Evolutionary conservation across 2,113 vertebrate species (phyloP), one percentile per base, ranked within the genome.

Genomic region (Salminus brasiliensis): DNA sequence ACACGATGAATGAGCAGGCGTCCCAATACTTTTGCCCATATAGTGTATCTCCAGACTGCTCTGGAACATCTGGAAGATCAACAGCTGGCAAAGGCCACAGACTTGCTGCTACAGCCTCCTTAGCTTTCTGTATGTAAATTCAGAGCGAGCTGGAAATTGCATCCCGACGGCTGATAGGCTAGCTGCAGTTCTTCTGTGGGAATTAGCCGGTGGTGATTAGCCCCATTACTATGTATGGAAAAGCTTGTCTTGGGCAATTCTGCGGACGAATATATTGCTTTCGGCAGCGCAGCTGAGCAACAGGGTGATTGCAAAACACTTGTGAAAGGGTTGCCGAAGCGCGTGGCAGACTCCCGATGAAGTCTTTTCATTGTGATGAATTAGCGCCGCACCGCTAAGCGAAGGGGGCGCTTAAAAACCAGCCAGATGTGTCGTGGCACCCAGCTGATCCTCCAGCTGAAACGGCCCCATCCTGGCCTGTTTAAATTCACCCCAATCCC

Each of bases 401-500:
- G 23, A 66, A 21, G 1, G 6, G 5, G 7, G n/a, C 71, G 81
- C 85, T 86, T 12, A 75, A 74, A 87, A 85, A 78, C 59, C 43
- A 78, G 83, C 83, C 53, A 76, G 79, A 76, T 69, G 72, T 69
- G 79, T 79, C 53, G 72, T 43, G 53, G 70, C 55, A 21, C 36
- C 72, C 66, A 27, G 47, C 68, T 67, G 69, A 62, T 80, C 59
- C 60, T 55, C 34, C 62, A 27, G 72, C 55, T 52, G 41, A 0
- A 23, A 52, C 36, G 23, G 21, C 41, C 65, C 25, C 27, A 10
- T 79, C 52, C 55, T 53, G 32, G 75, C 79, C 82, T 81, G 78
- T 86, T 88, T 62, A 41, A 49, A 79, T 81, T 79, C 83, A 88
- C 76, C 87, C 84, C 84, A 76, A 63, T 79, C 85, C 53, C 47